phyloP scores from a whole-genome alignment of 2,888 invertebrate species.

The Tipula helvola region DNA sequence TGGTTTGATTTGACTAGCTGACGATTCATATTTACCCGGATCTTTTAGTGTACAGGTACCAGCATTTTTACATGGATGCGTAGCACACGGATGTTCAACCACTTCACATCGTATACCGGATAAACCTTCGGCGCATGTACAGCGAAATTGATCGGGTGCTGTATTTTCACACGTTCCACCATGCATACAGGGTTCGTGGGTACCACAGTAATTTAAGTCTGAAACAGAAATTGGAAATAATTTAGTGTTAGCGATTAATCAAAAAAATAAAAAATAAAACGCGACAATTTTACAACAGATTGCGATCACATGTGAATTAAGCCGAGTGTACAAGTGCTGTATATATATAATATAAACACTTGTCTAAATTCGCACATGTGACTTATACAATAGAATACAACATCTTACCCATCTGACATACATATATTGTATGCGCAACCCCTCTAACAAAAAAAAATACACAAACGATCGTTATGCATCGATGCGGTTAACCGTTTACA shows the following conservation, averaged over 20 bases:
- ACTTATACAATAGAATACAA: neutral
- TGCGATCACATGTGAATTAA: neutral
- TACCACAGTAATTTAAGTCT: conserved; percentile 94
- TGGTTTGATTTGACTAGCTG: conserved; percentile 8
- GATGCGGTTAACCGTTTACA: neutral
- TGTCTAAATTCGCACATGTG: conserved; percentile 10
- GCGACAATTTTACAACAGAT: neutral
- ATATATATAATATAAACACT: neutral
- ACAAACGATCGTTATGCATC: neutral
- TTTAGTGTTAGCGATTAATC: neutral
- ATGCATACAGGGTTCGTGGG: conserved; percentile 87
- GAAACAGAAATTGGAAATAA: conserved; percentile 19
- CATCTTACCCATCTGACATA: neutral
- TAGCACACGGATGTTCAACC: conserved; percentile 84
- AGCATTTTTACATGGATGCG: conserved; percentile 78
- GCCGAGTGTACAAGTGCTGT: conserved; percentile 10
- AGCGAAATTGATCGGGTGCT: conserved; percentile 82
- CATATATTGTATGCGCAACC: neutral
- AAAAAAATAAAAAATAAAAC: neutral
- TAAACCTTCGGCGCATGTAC: conserved; percentile 86
- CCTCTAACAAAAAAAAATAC: neutral
- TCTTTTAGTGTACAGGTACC: conserved; percentile 55
- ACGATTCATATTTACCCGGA: conserved; percentile 15
- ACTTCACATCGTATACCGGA: conserved; percentile 86
- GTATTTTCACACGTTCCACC: conserved; percentile 92